A percentile compares a stretch with the other conserved stretches of the same genome.
These are phyloP conservation scores for Julus scanicus DNA, from an alignment of 2,888 invertebrate species.

Conservation along the genomic window DNA sequence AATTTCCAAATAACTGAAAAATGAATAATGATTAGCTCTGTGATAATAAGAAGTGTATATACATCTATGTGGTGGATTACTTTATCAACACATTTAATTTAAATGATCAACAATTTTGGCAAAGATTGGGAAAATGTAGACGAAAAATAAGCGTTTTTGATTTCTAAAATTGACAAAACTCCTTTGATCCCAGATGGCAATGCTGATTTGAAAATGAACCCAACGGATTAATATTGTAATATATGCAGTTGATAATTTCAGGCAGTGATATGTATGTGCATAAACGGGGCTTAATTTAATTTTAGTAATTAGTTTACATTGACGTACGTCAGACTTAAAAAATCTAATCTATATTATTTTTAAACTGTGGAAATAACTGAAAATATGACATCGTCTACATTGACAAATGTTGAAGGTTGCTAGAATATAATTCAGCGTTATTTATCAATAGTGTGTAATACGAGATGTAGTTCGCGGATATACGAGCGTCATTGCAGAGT, in stretches of 20 bases:
- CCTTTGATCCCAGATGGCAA: background rate
- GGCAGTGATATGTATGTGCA: background rate
- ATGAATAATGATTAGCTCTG: too few species aligned
- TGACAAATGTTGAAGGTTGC: background rate
- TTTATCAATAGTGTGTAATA: background rate
- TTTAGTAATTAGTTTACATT: background rate
- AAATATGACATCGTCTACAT: background rate
- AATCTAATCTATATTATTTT: too few species aligned
- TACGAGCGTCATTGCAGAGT: background rate
- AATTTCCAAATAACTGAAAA: too few species aligned
- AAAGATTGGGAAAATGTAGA: background rate
- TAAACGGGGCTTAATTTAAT: background rate
- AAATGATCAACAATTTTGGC: too few species aligned
- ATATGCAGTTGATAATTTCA: background rate
- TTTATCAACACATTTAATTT: too few species aligned
- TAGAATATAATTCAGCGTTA: background rate
- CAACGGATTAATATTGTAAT: background rate
- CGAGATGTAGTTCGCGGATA: background rate
- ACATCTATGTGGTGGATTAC: too few species aligned
- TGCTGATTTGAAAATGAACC: background rate
- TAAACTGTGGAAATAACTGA: too few species aligned
- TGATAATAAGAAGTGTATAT: too few species aligned
- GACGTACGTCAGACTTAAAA: background rate
- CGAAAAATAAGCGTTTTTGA: background rate
- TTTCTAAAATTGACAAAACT: background rate